phyloP scores from a whole-genome alignment of 2,888 invertebrate species.

The Rhamnusium bicolor region DNA sequence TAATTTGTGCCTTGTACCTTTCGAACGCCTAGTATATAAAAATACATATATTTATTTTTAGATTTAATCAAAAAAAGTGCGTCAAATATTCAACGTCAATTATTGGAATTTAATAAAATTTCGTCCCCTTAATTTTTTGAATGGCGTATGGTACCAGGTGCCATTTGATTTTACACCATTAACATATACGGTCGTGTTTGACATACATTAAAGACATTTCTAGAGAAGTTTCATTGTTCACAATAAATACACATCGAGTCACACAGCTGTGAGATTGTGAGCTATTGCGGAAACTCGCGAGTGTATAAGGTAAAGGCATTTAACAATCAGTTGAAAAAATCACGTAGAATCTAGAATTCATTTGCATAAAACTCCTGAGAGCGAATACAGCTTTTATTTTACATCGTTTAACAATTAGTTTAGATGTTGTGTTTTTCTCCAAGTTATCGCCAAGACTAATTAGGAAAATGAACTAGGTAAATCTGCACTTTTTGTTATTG shows the following conservation, averaged over 20 bases:
- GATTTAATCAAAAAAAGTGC: too few species aligned
- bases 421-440: not conserved
- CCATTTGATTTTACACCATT: conserved; percentile 39
- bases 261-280: conserved; percentile 38
- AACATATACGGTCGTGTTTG: conserved; percentile 35
- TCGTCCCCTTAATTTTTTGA: not conserved
- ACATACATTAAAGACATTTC: conserved; percentile 33
- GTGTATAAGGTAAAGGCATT: conserved; percentile 44
- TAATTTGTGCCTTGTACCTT: too few species aligned
- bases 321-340: conserved; percentile 41
- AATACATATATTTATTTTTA: too few species aligned
- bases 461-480: not conserved
- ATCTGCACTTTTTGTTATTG: not conserved
- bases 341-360: conserved; percentile 14
- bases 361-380: conserved; percentile 8
- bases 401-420: not conserved
- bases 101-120: too few species aligned
- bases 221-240: conserved; percentile 36
- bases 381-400: not conserved
- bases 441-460: not conserved
- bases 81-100: too few species aligned
- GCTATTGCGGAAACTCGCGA: conserved; percentile 42
- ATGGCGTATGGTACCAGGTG: conserved; percentile 22
- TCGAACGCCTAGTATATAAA: too few species aligned
- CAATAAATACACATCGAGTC: conserved; percentile 26